Evolutionary conservation across 2,113 vertebrate genomes (phyloP).

Genomic region (Trogon melanurus): DNA sequence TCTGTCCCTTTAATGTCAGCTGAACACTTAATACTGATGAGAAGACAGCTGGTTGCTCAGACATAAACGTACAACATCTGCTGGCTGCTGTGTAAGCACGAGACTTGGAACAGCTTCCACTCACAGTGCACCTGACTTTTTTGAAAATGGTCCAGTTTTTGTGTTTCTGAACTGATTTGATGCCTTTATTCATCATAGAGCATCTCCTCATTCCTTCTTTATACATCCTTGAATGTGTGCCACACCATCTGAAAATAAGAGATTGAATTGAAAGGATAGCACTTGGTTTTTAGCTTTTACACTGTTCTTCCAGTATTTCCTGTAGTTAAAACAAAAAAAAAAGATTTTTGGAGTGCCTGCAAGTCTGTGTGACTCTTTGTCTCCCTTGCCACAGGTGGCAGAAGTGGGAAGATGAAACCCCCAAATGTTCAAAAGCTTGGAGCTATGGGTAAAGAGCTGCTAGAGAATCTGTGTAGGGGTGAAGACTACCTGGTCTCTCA

Average conservation of each 20-base stretch:
- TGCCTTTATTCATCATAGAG: constrained; percentile 10
- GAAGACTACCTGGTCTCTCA: not conserved
- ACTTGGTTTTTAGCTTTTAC: not conserved
- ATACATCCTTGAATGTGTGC: constrained; percentile 16
- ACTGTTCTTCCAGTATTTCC: not conserved
- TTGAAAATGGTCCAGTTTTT: constrained; percentile 56
- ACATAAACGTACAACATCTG: constrained; percentile 42
- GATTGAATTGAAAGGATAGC: not conserved
- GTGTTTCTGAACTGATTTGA: constrained; percentile 30
- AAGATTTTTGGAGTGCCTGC: not conserved
- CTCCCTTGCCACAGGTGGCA: not conserved
- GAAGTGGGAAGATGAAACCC: not conserved
- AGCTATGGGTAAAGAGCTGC: not conserved
- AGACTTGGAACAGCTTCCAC: constrained; percentile 43
- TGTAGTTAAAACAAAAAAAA: not conserved
- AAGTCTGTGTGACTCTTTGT: not conserved
- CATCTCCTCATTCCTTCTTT: constrained; percentile 1
- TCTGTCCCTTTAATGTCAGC: constrained; percentile 29
- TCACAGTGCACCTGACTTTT: constrained; percentile 59
- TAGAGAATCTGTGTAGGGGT: rapidly evolving
- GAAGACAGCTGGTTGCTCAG: constrained; percentile 56
- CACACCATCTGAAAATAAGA: constrained; percentile 28
- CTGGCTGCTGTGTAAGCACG: constrained; percentile 16
- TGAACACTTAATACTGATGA: constrained; percentile 12
- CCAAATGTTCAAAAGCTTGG: not conserved